These are phyloP conservation scores for Gallinago jamesoni DNA, from an alignment of 2,113 vertebrate genomes.

Conservation along the genomic window DNA sequence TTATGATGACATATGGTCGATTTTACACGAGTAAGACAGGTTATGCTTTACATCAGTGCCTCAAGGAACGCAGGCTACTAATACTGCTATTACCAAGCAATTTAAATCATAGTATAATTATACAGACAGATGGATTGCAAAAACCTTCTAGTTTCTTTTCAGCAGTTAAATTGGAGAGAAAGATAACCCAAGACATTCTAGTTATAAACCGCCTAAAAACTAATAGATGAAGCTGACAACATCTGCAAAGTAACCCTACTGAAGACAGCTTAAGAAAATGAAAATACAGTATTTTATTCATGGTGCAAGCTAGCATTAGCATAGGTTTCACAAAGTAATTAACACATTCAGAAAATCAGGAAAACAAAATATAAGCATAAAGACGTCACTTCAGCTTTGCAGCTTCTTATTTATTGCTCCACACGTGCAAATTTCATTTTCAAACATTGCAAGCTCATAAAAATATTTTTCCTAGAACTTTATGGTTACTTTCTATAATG, in stretches of 20 bases:
- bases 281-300: neutral
- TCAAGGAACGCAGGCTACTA: constrained; percentile 25
- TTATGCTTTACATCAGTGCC: constrained; percentile 9
- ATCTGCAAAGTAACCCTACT: neutral
- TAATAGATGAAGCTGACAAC: neutral
- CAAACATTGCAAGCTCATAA: neutral
- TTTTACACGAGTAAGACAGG: neutral
- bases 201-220: neutral
- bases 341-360: neutral
- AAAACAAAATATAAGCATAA: neutral
- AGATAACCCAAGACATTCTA: neutral
- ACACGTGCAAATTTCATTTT: neutral
- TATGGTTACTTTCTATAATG: neutral
- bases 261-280: neutral
- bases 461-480: neutral
- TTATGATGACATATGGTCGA: constrained; percentile 26
- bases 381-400: neutral
- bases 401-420: neutral
- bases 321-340: neutral
- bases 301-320: neutral
- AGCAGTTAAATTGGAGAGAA: neutral
- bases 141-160: neutral
- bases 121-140: constrained; percentile 21
- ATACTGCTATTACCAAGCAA: constrained; percentile 34
- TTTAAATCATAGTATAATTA: constrained; percentile 52